phyloP scores from a whole-genome alignment of 2,888 invertebrate species.

The Netelia virgata region DNA sequence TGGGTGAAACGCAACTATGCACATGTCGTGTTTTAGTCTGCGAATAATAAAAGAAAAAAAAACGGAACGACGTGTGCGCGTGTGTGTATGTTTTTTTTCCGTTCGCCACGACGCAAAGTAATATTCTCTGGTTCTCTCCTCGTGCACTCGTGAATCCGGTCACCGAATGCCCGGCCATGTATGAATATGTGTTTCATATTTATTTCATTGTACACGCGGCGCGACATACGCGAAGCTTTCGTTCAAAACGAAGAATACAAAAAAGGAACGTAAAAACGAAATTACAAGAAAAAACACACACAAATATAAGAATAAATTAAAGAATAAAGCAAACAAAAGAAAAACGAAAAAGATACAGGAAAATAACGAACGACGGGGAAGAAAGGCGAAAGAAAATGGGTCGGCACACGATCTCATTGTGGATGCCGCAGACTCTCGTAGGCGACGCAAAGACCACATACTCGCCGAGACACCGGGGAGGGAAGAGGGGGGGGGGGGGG shows the following conservation, averaged over 20 bases:
- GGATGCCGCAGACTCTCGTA: slow-evolving; percentile 24
- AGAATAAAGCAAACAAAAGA: slow-evolving; percentile 4
- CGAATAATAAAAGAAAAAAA: background rate
- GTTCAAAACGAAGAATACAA: slow-evolving; percentile 15
- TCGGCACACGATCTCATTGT: slow-evolving; percentile 38
- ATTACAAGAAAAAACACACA: slow-evolving; percentile 19
- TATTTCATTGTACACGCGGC: background rate
- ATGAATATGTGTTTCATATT: slow-evolving; percentile 1
- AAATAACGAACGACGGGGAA: slow-evolving; percentile 40
- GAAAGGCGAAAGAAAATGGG: slow-evolving; percentile 34
- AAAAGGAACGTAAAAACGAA: background rate
- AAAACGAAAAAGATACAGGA: background rate
- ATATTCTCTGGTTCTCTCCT: background rate
- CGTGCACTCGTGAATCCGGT: slow-evolving; percentile 22
- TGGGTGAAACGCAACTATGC: background rate
- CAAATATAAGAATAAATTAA: slow-evolving; percentile 2
- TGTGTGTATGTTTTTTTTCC: too few relatives aligned
- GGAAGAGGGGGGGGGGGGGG: background rate
- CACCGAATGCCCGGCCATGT: background rate
- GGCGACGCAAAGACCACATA: slow-evolving; percentile 23
- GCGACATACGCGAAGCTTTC: background rate
- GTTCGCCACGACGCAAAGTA: background rate
- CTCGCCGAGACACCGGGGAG: slow-evolving; percentile 23
- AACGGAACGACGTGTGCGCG: background rate
- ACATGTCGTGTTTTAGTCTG: background rate